phyloP scores from a whole-genome alignment of 2,113 vertebrate genomes.

The Eubucco bourcierii region DNA sequence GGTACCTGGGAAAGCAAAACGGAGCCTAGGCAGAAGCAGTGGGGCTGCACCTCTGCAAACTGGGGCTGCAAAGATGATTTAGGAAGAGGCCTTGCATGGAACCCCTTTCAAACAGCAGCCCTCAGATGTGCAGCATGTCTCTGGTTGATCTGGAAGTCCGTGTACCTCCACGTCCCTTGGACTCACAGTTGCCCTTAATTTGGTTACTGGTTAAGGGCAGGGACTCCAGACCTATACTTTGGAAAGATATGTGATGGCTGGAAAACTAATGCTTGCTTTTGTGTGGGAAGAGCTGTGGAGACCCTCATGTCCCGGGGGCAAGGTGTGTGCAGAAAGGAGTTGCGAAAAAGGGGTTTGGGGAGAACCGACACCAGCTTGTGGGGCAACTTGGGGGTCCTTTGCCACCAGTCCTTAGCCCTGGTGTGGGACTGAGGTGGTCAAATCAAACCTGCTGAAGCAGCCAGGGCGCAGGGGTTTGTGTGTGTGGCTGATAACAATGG shows the following conservation, averaged over 20 bases:
- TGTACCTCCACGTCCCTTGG: fast-evolving
- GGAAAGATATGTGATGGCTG: not conserved
- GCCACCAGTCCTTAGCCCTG: not conserved
- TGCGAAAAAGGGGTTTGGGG: not conserved
- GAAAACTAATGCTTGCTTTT: not conserved
- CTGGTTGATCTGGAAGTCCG: not conserved
- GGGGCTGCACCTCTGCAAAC: not conserved
- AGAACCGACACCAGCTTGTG: fast-evolving
- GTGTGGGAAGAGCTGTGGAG: not conserved
- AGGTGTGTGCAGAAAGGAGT: not conserved
- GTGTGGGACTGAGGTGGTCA: fast-evolving
- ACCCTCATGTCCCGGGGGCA: fast-evolving
- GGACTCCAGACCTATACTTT: not conserved
- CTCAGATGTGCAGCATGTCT: not conserved
- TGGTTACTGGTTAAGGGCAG: not conserved
- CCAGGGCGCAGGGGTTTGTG: not conserved
- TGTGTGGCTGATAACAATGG: not conserved
- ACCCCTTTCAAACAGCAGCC: not conserved
- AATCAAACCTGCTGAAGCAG: not conserved
- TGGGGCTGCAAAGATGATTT: fast-evolving
- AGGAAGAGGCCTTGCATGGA: too few species aligned
- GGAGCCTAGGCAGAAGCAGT: not conserved
- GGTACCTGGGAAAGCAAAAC: not conserved
- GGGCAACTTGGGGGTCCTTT: fast-evolving
- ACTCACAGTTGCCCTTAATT: not conserved